A percentile compares a stretch with the other conserved stretches of the same genome.
phyloP scores from a whole-genome alignment of 2,113 vertebrate species.

The Platycercus adscitus region DNA sequence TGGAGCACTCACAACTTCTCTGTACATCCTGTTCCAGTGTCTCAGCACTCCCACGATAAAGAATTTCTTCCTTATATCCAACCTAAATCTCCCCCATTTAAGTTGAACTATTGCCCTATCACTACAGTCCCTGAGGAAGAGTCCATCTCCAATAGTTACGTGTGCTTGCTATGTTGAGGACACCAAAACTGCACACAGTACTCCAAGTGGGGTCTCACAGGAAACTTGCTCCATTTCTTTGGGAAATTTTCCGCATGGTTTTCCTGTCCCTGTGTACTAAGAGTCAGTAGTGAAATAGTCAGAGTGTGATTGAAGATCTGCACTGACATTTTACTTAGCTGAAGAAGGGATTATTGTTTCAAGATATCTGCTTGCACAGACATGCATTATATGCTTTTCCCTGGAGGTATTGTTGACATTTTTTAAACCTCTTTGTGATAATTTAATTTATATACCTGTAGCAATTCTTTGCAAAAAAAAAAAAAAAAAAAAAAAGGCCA shows the following conservation, averaged over 20 bases:
- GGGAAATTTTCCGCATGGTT: neutral
- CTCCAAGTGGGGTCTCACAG: neutral
- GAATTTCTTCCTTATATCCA: neutral
- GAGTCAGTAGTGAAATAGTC: neutral
- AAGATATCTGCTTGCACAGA: neutral
- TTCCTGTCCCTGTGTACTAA: neutral
- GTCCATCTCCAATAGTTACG: neutral
- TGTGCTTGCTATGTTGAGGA: neutral
- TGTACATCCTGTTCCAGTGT: neutral
- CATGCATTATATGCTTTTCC: neutral
- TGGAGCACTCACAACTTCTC: neutral
- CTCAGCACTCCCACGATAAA: neutral
- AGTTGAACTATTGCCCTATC: neutral
- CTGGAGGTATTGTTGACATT: neutral
- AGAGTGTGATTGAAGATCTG: neutral
- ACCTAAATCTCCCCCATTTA: neutral
- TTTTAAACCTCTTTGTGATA: neutral
- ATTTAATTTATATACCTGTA: neutral
- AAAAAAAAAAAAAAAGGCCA: neutral
- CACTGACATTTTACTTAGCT: neutral
- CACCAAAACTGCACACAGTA: neutral
- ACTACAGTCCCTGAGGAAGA: neutral
- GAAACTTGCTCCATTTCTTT: neutral
- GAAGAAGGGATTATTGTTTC: neutral
- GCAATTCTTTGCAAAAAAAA: neutral